Evolutionary conservation across 2,797 vertebrate species (phyloP).

Genomic region (Pangasius larnaudii): DNA sequence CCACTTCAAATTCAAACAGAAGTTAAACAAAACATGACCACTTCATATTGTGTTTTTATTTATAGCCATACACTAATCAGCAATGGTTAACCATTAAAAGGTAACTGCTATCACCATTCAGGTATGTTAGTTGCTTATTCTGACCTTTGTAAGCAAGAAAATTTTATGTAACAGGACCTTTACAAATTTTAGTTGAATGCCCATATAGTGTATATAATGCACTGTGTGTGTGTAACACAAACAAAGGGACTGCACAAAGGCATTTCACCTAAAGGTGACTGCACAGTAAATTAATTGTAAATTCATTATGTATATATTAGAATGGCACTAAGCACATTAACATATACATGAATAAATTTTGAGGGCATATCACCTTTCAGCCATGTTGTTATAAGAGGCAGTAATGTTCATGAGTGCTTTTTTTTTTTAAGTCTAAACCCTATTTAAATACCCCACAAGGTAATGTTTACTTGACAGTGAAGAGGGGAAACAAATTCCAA

Average conservation of each 20-base stretch:
- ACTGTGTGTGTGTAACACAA: background rate
- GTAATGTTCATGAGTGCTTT: constrained; percentile 37
- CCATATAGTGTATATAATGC: background rate
- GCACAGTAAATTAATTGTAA: background rate
- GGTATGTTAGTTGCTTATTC: background rate
- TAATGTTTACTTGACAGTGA: constrained; percentile 10
- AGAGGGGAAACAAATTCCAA: background rate
- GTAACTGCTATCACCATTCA: background rate
- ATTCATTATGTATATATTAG: constrained; percentile 68
- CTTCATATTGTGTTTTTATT: background rate
- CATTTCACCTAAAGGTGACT: background rate
- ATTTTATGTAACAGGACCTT: background rate
- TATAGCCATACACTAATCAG: background rate
- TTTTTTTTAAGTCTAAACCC: constrained; percentile 51
- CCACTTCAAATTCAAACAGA: background rate
- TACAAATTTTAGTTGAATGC: background rate
- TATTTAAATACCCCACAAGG: constrained; percentile 62
- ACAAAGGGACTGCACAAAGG: background rate
- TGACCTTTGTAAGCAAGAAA: background rate
- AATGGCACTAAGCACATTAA: constrained; percentile 65
- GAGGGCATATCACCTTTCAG: constrained; percentile 69
- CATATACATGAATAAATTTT: constrained; percentile 72
- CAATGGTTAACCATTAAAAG: background rate
- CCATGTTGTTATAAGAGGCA: constrained; percentile 61
- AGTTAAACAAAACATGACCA: background rate